A percentile compares a stretch with the other conserved stretches of the same genome.
Evolutionary conservation across 2,888 invertebrate species (phyloP).

Genomic region (Drosophila hamatofila): DNA sequence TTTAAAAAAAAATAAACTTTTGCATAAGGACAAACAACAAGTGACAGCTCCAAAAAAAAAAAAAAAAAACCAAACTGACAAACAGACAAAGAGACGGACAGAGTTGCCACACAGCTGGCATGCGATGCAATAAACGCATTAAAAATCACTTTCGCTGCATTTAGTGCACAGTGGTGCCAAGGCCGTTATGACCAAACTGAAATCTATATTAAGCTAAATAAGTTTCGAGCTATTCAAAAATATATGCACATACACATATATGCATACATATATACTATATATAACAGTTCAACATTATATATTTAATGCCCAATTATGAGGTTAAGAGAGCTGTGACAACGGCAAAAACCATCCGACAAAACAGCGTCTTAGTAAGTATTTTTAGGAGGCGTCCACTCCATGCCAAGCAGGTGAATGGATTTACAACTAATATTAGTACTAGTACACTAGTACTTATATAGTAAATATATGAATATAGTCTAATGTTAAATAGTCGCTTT

Average conservation of each 20-base stretch:
- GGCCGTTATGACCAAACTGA: neutral
- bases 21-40: slow-evolving; percentile 63
- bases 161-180: slow-evolving; percentile 40
- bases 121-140: slow-evolving; percentile 58
- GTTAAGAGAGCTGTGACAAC: too few species aligned
- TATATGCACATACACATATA: neutral
- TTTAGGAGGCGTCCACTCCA: too few species aligned
- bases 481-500: too few species aligned
- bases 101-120: slow-evolving; percentile 36
- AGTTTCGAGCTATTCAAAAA: neutral
- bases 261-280: too few species aligned
- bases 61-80: neutral
- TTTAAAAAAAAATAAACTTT: slow-evolving; percentile 32
- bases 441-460: too few species aligned
- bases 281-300: too few species aligned
- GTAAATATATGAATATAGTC: too few species aligned
- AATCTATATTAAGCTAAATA: neutral
- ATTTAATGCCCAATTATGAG: too few species aligned
- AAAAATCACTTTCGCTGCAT: slow-evolving; percentile 59
- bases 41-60: slow-evolving; percentile 38
- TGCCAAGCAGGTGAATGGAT: too few species aligned
- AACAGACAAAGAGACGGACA: neutral
- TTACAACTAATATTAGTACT: too few species aligned
- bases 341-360: too few species aligned
- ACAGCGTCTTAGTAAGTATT: too few species aligned